phyloP scores from a whole-genome alignment of 2,888 invertebrate genomes.

The Thumatha senex region DNA sequence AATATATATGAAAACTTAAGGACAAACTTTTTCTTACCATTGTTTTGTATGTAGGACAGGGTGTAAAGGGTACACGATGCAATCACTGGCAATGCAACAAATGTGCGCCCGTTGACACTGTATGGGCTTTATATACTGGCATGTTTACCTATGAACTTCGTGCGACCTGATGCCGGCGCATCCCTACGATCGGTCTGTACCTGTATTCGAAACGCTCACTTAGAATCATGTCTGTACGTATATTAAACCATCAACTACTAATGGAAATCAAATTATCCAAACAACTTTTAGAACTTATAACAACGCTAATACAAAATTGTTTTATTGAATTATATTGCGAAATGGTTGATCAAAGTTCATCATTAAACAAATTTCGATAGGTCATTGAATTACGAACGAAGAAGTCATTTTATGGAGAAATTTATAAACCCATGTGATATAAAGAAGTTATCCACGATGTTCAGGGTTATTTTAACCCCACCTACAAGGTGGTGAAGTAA shows the following conservation, averaged over 20 bases:
- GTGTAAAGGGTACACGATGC: conserved; percentile 56
- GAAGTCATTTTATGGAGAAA: too few species aligned
- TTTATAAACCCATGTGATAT: too few species aligned
- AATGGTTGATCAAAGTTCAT: conserved; percentile 12
- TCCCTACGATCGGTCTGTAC: conserved; percentile 55
- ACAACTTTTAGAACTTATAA: conserved; percentile 27
- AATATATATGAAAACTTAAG: not conserved
- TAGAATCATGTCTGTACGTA: conserved; percentile 23
- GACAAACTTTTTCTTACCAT: conserved; percentile 47
- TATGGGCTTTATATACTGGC: conserved; percentile 75
- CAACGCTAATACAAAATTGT: conserved; percentile 41
- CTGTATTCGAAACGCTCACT: conserved; percentile 36
- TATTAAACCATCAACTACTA: conserved; percentile 40
- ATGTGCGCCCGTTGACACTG: conserved; percentile 76
- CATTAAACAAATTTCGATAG: not conserved
- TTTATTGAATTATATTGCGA: conserved; percentile 40
- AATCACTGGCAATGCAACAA: conserved; percentile 55
- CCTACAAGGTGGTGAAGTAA: too few species aligned
- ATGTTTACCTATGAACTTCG: conserved; percentile 82
- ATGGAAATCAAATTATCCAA: conserved; percentile 46
- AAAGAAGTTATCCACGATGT: too few species aligned
- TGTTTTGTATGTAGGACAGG: conserved; percentile 40
- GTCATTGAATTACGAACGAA: not conserved
- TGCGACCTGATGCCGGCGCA: conserved; percentile 64
- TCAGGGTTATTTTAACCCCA: too few species aligned